These are phyloP conservation scores for Plecturocebus donacophilus DNA, from an alignment of 2,113 vertebrate species.

Conservation along the genomic window DNA sequence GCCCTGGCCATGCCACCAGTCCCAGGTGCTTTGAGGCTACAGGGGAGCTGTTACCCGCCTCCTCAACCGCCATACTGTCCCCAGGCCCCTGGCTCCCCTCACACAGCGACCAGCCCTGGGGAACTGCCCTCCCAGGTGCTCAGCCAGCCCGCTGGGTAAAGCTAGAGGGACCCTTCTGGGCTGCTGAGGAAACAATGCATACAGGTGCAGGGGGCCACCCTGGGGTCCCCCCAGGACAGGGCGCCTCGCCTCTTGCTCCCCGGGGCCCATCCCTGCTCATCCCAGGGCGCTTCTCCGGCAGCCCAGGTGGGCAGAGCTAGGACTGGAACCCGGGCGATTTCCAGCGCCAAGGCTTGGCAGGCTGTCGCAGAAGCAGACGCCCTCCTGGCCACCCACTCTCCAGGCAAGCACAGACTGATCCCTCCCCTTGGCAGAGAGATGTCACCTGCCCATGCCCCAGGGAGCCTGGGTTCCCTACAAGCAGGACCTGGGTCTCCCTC, in stretches of 20 bases:
- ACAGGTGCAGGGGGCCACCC: not conserved
- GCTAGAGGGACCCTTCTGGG: not conserved
- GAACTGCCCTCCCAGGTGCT: not conserved
- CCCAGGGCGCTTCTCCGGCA: not conserved
- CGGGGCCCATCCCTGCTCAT: not conserved
- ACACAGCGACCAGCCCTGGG: not conserved
- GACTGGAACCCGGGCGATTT: fast-evolving
- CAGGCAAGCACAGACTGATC: fast-evolving
- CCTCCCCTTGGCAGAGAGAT: fast-evolving
- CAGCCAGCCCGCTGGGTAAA: fast-evolving
- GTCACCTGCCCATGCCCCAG: not conserved
- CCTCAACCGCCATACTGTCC: not conserved
- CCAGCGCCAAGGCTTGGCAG: fast-evolving
- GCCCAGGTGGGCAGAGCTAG: not conserved
- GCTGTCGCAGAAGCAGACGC: fast-evolving
- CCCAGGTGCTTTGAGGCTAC: not conserved
- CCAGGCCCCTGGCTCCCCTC: not conserved
- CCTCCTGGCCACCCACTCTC: not conserved
- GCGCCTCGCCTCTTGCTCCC: not conserved
- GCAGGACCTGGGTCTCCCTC: not conserved
- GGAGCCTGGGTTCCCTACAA: not conserved
- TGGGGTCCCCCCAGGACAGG: too few relatives aligned
- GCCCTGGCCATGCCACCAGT: not conserved
- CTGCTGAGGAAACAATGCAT: too few relatives aligned
- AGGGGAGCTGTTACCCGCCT: not conserved